phyloP scores from a whole-genome alignment of 2,797 vertebrate genomes.

The Gymnodraco acuticeps region DNA sequence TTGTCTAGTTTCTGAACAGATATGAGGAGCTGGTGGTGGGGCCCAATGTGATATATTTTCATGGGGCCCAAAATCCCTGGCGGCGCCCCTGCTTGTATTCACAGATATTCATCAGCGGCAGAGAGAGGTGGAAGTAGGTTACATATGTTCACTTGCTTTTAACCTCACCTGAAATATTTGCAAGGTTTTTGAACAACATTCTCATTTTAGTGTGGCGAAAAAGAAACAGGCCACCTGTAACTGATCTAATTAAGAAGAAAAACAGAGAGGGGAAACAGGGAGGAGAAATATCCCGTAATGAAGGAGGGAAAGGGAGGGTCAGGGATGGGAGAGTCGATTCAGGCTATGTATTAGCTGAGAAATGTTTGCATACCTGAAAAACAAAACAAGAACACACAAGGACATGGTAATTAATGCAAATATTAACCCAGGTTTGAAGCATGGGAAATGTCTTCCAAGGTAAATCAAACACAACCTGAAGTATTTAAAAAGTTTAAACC shows the following conservation, averaged over 20 bases:
- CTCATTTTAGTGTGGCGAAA: constrained; percentile 20
- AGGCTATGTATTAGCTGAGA: constrained; percentile 18
- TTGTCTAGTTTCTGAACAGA: too few relatives aligned
- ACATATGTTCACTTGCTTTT: constrained; percentile 34
- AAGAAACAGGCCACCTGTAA: constrained; percentile 46
- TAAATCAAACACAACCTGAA: constrained; percentile 48
- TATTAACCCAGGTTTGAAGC: constrained; percentile 64
- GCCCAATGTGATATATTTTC: too few relatives aligned
- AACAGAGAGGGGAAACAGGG: constrained; percentile 9
- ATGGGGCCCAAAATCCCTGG: too few relatives aligned
- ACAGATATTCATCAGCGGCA: constrained; percentile 8
- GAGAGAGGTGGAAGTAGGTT: constrained; percentile 27
- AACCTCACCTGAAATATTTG: constrained; percentile 36
- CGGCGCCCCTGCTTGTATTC: too few relatives aligned
- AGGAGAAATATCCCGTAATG: constrained; percentile 13
- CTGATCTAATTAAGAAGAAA: constrained; percentile 50
- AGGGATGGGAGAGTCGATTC: constrained; percentile 17
- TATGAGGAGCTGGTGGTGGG: too few relatives aligned
- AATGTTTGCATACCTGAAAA: constrained; percentile 42
- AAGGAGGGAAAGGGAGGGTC: constrained; percentile 34
- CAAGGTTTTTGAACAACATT: constrained; percentile 18
- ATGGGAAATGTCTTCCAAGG: constrained; percentile 1
- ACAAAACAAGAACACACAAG: background rate
- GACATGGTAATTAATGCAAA: constrained; percentile 63
- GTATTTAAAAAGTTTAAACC: constrained; percentile 21